Base-by-base conservation (phyloP, 2,888 invertebrate genomes). In the Heliconius ethilla region DNA sequence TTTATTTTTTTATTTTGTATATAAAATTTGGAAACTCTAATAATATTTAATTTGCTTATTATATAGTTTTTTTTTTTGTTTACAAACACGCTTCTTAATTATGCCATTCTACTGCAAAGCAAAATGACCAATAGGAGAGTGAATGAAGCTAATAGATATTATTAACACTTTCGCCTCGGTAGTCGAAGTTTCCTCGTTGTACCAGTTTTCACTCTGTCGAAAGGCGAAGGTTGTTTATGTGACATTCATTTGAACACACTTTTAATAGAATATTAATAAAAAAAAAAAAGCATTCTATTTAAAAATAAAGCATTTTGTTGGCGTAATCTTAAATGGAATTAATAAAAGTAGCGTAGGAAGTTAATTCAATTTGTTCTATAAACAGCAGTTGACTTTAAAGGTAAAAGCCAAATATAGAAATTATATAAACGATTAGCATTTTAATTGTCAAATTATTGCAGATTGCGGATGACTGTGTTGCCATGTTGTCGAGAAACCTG, bases 211-310 rank as follows among this genome's bases (percentile, higher is more conserved):
- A 59, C 59, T 72, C 33, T 72, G 55, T 72, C 33, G 33, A 55
- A 72, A 59, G 72, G 59, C 33, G n/a, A 59, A 72, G 59, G 72
- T 72, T 59, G 72, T 37, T 55, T 29, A 70, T 29, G 55, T 72
- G 55, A 55, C 55, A 72, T 55, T 72, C n/a, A 29, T 33, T 72
- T 59, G 25, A 59, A 33, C 55, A 72, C n/a, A 59, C 13, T 59
- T 72, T 40, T 18, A 59, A 59, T 70, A n/a, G 13, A 86, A 84
- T 72, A 40, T 86, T 88, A 59, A 15, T n/a, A 37, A 29, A 18
- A 33, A 25, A 37, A 73, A 37, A 37, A n/a, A 10, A 40, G 22
- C 7, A 1, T 33, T 33, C 33, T 67, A 25, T 40, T 40, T 45
- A 45, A 62, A 45, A 29, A 33, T 25, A 25, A 63, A 22, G 22